Evolutionary conservation across 2,113 vertebrate species (phyloP), one percentile per base, ranked within the genome.

Genomic region (Sander lucioperca): DNA sequence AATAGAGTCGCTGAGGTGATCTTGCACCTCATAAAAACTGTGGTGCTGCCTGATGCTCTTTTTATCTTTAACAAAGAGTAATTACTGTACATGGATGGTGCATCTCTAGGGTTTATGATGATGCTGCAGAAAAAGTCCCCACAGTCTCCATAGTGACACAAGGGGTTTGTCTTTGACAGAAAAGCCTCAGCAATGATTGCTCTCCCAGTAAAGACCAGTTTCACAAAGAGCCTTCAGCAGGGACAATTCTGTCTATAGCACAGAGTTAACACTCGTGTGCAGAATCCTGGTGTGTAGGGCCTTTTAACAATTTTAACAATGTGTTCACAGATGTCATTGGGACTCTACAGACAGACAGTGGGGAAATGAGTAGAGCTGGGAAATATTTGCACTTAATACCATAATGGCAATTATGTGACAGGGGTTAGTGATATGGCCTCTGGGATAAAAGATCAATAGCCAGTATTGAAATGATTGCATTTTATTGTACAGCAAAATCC

Each of bases 31-130:
- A 67, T 88, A 66, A 74, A 82, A 72, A 21, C 70, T 56, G 50
- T 27, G n/a, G 74, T 25, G 77, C 59, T 79, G 78, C 39, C 62
- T 25, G 58, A 58, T 82, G 21, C n/a, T 74, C n/a, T 77, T 85
- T 48, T 88, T 77, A 74, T 80, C 66, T 33, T 71, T 51, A 89
- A 86, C 66, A 81, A 86, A 88, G 84, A 78, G 57, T 76, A 67
- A 74, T 89, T 74, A 74, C 66, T 68, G 71, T 69, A 73, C 30
- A 51, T 78, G 76, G 67, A 86, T 68, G 85, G 19, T 23, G 25
- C n/a, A 16, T 85, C 83, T 89, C 15, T 13, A 21, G 61, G 59
- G 74, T 82, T 76, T 73, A 21, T 54, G 51, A 68, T 27, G 65
- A 36, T 81, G 51, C 68, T 74, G 57, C n/a, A 76, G 75, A 5